phyloP scores from a whole-genome alignment of 2,888 invertebrate genomes.

The Sipha maydis region DNA sequence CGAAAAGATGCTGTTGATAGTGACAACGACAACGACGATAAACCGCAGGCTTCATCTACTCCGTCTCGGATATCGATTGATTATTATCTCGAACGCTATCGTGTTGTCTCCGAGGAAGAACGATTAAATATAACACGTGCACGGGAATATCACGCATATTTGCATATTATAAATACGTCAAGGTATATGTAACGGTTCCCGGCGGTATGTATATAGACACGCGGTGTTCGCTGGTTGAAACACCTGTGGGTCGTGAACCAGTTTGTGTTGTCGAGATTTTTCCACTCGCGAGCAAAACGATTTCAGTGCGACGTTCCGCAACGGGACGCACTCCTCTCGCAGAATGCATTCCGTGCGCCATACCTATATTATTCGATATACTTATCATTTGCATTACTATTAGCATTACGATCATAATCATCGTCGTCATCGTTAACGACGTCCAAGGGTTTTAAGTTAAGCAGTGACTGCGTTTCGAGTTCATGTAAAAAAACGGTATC shows the following conservation, averaged over 20 bases:
- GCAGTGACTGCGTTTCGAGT: too few relatives aligned
- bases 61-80: neutral
- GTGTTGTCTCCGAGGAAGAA: neutral
- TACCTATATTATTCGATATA: neutral
- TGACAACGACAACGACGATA: neutral
- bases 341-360: neutral
- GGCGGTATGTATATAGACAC: neutral
- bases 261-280: conserved; percentile 42
- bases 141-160: conserved; percentile 26
- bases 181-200: conserved; percentile 42
- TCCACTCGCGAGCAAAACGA: conserved; percentile 8
- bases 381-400: neutral
- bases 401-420: neutral
- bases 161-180: conserved; percentile 28
- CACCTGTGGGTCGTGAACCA: conserved; percentile 59
- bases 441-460: neutral
- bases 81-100: neutral
- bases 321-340: conserved; percentile 28
- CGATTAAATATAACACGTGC: too few relatives aligned
- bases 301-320: neutral
- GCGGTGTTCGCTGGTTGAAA: conserved; percentile 10
- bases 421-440: neutral
- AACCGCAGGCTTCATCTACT: too few relatives aligned
- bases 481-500: too few relatives aligned
- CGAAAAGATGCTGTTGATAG: neutral